Evolutionary conservation across 2,888 invertebrate genomes (phyloP).

Genomic region (Lasioglossum malachurum): DNA sequence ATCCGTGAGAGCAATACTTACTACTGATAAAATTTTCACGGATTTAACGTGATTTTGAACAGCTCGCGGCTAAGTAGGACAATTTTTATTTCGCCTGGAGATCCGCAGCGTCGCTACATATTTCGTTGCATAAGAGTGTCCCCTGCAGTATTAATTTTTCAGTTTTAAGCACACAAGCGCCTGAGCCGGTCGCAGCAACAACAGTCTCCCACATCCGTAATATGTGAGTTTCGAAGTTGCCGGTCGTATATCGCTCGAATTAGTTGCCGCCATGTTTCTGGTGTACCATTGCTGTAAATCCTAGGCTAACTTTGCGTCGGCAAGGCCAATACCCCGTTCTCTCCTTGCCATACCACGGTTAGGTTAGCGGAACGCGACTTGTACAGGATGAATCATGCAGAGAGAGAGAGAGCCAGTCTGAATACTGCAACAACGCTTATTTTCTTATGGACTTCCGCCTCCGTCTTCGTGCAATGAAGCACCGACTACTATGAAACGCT

Average conservation of each 20-base stretch:
- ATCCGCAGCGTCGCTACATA: too few relatives aligned
- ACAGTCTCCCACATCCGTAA: not conserved
- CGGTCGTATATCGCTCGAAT: constrained; percentile 5
- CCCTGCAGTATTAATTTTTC: not conserved
- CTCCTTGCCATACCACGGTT: not conserved
- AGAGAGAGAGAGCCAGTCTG: not conserved
- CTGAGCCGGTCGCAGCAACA: not conserved
- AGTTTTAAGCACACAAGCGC: not conserved
- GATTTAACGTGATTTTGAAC: too few relatives aligned
- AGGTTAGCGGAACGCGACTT: not conserved
- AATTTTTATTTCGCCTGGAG: too few relatives aligned
- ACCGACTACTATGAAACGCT: not conserved
- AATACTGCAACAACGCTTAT: not conserved
- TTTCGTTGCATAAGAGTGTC: not conserved
- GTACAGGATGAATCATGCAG: not conserved
- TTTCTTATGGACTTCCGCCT: constrained; percentile 2
- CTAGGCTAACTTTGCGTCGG: not conserved
- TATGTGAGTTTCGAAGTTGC: constrained; percentile 10
- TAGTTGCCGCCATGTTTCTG: not conserved
- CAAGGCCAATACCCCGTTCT: constrained; percentile 4
- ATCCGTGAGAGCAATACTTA: too few relatives aligned
- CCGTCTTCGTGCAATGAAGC: not conserved
- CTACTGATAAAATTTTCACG: too few relatives aligned
- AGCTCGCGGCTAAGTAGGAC: too few relatives aligned
- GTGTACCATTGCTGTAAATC: constrained; percentile 18